Percentiles rank a stretch among this genome's conserved stretches.
Conservation (phyloP, 2,888 invertebrate genomes). For the Xanthia togata region DNA sequence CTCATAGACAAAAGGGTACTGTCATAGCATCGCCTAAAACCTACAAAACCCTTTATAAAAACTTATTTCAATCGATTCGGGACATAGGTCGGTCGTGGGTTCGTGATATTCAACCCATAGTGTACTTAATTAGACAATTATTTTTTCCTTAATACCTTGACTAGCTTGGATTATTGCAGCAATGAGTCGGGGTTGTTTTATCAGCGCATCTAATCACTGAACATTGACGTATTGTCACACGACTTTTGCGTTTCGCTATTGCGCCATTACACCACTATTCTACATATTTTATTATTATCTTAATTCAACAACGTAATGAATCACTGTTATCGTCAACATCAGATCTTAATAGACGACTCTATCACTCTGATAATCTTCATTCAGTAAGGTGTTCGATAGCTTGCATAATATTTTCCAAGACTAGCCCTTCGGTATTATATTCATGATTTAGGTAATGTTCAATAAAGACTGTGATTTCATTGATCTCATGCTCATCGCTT, state of each 20-base stretch:
- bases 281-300: slow-evolving; percentile 34
- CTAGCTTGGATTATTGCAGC: not conserved
- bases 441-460: not conserved
- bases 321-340: slow-evolving; percentile 38
- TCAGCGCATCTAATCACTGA: slow-evolving; percentile 22
- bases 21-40: not conserved
- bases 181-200: slow-evolving; percentile 7
- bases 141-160: not conserved
- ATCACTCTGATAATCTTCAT: slow-evolving; percentile 55
- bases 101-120: not conserved
- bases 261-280: slow-evolving; percentile 15
- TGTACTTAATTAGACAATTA: not conserved
- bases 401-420: slow-evolving; percentile 28
- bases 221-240: slow-evolving; percentile 15
- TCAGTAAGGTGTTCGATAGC: slow-evolving; percentile 16
- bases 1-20: not conserved
- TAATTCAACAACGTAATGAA: slow-evolving; percentile 50
- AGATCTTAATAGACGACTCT: slow-evolving; percentile 43
- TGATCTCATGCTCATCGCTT: not conserved
- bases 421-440: not conserved
- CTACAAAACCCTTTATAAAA: not conserved
- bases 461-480: not conserved
- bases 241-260: not conserved
- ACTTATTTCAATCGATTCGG: not conserved
- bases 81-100: too few relatives aligned